Evolutionary conservation across 1,140 invertebrate species (phyloP), one percentile per base, ranked within the genome.

Genomic region (Nebria ingens): DNA sequence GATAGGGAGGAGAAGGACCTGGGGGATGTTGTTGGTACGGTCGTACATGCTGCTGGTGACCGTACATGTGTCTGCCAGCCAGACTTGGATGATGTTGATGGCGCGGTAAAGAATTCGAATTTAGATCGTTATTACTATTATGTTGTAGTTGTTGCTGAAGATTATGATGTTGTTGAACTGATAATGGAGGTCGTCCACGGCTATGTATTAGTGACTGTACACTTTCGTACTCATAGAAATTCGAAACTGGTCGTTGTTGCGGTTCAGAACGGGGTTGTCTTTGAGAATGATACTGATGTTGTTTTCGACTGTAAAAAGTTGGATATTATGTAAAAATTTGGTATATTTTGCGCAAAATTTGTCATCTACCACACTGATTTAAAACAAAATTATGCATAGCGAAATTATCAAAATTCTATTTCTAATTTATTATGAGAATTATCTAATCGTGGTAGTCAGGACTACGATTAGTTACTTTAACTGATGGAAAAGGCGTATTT

Each of bases 161-260:
- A n/a, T n/a, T n/a, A n/a, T n/a, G n/a, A n/a, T n/a, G n/a, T 58
- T 58, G 29, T 56, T 23, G 21, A 57, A 58, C 20, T 19, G 42
- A 38, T 42, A 34, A 23, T 29, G 49, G 53, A 52, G 25, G 21
- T 72, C 63, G 1, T 74, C 64, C 25, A 75, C 60, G 56, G 21
- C 56, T 59, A 56, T 70, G 67, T 54, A 78, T 65, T 17, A 75
- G 65, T 2, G 73, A 80, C 62, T 86, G 84, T 15, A 86, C 80
- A 59, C 79, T 86, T 67, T 90, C 87, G 68, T 90, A 90, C 70
- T 90, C 87, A 66, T 87, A 89, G 70, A 84, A 89, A 69, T 87
- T 89, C 58, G 86, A 88, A 54, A 85, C 79, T 12, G 87, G 86
- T 9, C 87, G 74, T 17, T 78, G 70, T 15, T 78, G 74, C 25